Evolutionary conservation across 2,797 vertebrate species (phyloP).

Genomic region (Coregonus sp.): DNA sequence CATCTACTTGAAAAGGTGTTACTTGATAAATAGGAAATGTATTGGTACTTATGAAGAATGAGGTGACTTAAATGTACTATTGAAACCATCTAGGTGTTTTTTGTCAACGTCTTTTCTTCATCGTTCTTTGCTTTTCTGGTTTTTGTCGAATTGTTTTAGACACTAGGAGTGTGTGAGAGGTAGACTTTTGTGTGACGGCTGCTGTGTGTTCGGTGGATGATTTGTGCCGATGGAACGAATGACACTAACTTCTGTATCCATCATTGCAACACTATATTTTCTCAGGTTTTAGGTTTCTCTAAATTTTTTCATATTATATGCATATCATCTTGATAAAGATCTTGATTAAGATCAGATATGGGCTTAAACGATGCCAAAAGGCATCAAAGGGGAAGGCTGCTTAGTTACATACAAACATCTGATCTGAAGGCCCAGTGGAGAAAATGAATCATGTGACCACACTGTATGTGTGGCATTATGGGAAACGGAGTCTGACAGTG

Average conservation of each 20-base stretch:
- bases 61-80: slow-evolving; percentile 32
- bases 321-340: slow-evolving; percentile 56
- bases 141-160: neutral
- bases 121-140: neutral
- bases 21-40: slow-evolving; percentile 43
- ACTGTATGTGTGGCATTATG: slow-evolving; percentile 39
- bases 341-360: slow-evolving; percentile 50
- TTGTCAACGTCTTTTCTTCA: slow-evolving; percentile 21
- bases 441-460: slow-evolving; percentile 39
- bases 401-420: slow-evolving; percentile 19
- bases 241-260: slow-evolving; percentile 65
- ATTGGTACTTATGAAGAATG: slow-evolving; percentile 53
- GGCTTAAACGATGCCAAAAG: slow-evolving; percentile 50
- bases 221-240: slow-evolving; percentile 44
- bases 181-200: slow-evolving; percentile 19
- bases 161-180: slow-evolving; percentile 21
- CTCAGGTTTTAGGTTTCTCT: slow-evolving; percentile 72
- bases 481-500: slow-evolving; percentile 53
- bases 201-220: slow-evolving; percentile 32
- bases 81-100: slow-evolving; percentile 47
- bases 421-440: slow-evolving; percentile 40
- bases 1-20: slow-evolving; percentile 42
- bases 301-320: slow-evolving; percentile 58
- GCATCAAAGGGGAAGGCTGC: slow-evolving; percentile 22
- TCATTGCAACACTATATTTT: slow-evolving; percentile 70